Evolutionary conservation across 2,113 vertebrate genomes (phyloP), one percentile per base, ranked within the genome.

Genomic region (Cairina moschata): DNA sequence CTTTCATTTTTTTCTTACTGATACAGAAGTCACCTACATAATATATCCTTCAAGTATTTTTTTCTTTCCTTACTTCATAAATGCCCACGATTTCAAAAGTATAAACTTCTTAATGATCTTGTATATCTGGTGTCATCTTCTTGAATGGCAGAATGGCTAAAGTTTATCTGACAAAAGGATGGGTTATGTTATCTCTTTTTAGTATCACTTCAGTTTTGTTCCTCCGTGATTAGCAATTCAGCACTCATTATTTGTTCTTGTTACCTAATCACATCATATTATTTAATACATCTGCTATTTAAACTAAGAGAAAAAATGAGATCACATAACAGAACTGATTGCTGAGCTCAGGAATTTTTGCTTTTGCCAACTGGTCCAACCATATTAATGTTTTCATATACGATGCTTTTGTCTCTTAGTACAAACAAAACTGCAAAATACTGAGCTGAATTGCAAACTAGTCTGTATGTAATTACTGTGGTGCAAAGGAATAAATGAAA

Each of bases 301-400:
- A 71, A 81, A 48, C 5, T 16, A 28, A 72, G 36, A 31, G 1
- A 46, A 83, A 83, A 55, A 75, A 32, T 68, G 17, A 13, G 2
- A n/a, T 56, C 52, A 46, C 14, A 6, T 20, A 82, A 22, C 8
- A 87, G 32, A 83, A n/a, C 3, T 34, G 7, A 76, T 72, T 60
- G 83, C 67, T 44, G 20, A 86, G 17, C 18, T 73, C 29, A 69
- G 72, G 59, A 83, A 76, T 73, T 76, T 17, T 9, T 73, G 17
- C 3, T 4, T 91, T 87, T 9, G 4, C 17, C 20, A 76, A 29
- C 4, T 0, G 2, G 56, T 66, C 5, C 40, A 77, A 25, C 5
- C 46, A 21, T 46, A 29, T 56, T 32, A 23, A 38, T 29, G 5
- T 60, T 86, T 85, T 69, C 21, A 66, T 0, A 0, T 44, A 66